phyloP scores from a whole-genome alignment of 2,888 invertebrate genomes.

The Proisotoma minuta region DNA sequence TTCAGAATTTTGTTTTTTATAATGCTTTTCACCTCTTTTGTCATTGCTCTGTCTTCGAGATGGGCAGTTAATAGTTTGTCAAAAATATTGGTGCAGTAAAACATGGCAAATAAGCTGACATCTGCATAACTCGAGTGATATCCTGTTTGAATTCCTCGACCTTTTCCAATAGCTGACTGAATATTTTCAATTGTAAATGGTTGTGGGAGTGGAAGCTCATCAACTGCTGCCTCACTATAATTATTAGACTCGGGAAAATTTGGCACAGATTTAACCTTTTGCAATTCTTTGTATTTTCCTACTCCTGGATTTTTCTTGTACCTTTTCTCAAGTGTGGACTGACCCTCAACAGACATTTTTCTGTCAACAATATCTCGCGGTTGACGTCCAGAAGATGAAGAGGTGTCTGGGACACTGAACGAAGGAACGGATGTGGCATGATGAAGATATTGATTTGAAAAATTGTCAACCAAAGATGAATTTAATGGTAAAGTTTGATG shows the following conservation, averaged over 20 bases:
- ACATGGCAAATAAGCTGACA: conserved; percentile 29
- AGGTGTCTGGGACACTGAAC: neutral
- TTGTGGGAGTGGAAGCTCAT: conserved; percentile 17
- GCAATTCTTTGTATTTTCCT: neutral
- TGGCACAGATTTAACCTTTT: conserved; percentile 7
- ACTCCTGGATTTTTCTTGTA: conserved; percentile 8
- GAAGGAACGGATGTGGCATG: conserved; percentile 5
- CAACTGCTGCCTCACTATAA: neutral
- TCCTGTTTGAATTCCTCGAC: conserved; percentile 30
- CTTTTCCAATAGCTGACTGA: conserved; percentile 20
- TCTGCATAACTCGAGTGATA: conserved; percentile 32
- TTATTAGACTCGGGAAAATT: conserved; percentile 2
- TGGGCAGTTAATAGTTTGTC: conserved; percentile 21
- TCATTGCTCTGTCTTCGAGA: conserved; percentile 24
- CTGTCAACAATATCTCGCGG: neutral
- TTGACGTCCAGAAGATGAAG: neutral
- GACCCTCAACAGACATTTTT: neutral
- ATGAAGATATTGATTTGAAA: neutral
- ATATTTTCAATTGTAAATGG: conserved; percentile 24
- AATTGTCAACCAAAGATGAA: neutral
- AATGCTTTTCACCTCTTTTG: conserved; percentile 28
- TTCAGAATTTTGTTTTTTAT: conserved; percentile 28
- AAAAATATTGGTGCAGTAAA: conserved; percentile 33
- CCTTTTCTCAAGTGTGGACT: neutral
- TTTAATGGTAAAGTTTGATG: neutral